Conservation (phyloP, 2,113 vertebrate species). For the Aphelocoma coerulescens region DNA sequence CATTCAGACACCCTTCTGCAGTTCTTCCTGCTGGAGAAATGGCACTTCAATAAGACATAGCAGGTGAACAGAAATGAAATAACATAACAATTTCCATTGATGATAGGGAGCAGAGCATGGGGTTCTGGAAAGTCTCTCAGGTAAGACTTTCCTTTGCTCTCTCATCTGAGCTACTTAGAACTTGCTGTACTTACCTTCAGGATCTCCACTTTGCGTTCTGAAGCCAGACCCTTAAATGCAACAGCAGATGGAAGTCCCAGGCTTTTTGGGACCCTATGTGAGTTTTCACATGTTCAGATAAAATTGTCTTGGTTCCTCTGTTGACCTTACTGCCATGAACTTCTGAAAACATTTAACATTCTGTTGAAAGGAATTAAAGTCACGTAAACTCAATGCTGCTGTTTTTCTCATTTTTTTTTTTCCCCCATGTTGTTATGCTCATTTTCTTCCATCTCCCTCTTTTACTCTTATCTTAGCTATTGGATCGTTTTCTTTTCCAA, state of each 20-base stretch:
- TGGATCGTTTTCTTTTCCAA: neutral
- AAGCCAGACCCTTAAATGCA: neutral
- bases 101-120: neutral
- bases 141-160: neutral
- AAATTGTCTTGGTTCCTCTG: neutral
- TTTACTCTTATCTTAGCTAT: neutral
- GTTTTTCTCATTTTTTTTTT: neutral
- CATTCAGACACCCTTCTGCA: neutral
- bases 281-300: neutral
- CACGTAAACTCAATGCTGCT: rapidly evolving
- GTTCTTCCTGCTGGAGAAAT: neutral
- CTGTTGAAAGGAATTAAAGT: neutral
- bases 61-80: neutral
- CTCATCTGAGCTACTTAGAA: neutral
- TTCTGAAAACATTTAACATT: neutral
- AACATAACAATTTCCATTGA: neutral
- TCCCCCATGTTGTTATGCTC: rapidly evolving
- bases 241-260: neutral
- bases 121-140: neutral
- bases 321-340: neutral
- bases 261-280: neutral
- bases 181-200: neutral
- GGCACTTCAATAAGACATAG: neutral
- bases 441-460: neutral
- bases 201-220: neutral